Conservation (phyloP, 2,797 vertebrate species). For the Poecilia picta region DNA sequence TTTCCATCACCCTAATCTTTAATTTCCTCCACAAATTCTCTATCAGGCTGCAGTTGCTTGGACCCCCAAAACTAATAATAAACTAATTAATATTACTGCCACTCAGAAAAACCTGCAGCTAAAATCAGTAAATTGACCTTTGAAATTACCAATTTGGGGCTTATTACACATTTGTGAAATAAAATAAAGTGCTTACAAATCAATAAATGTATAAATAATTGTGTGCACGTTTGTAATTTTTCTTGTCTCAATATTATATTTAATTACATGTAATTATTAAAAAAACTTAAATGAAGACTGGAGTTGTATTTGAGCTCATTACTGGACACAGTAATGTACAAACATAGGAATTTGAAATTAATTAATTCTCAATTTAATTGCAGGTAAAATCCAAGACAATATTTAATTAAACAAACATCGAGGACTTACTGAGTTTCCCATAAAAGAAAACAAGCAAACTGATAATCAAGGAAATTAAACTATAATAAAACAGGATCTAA, state of each 20-base stretch:
- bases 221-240: neutral
- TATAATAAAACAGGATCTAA: neutral
- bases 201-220: neutral
- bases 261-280: neutral
- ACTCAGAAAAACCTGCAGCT: neutral
- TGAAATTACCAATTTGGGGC: neutral
- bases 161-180: neutral
- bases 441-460: neutral
- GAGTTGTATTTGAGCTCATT: neutral
- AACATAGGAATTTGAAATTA: neutral
- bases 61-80: neutral
- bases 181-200: neutral
- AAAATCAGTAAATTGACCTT: neutral
- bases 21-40: neutral
- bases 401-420: neutral
- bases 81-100: neutral
- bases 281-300: neutral
- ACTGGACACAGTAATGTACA: neutral
- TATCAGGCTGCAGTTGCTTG: neutral
- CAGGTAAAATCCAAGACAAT: neutral
- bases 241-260: neutral
- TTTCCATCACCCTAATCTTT: neutral
- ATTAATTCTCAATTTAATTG: neutral
- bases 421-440: neutral
- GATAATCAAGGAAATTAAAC: neutral